Base-by-base conservation (phyloP, 2,113 vertebrate species). In the Oenanthe oenanthe region DNA sequence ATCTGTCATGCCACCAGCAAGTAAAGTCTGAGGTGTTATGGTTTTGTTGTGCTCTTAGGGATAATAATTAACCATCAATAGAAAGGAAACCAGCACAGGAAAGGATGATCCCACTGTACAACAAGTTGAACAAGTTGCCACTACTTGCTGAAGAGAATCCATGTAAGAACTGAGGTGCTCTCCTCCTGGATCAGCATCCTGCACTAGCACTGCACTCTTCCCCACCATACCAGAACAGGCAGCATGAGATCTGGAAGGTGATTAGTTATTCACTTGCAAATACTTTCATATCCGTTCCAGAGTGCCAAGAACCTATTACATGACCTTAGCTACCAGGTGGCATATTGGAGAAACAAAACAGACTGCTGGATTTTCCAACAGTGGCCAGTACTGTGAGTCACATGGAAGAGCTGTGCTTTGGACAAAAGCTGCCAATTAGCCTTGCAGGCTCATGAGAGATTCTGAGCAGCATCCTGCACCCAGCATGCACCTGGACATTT, bases 401-500 rank as follows among this genome's bases (percentile, higher is more conserved):
- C 34, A 51, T 0, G 0, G 34, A 82, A 56, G 58, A 88, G 88
- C 85, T 18, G 45, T 32, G 81, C 63, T 85, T 73, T 0, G 5
- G 72, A 51, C 6, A 21, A 76, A 78, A 88, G 80, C 82, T 94
- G 82, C 63, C 74, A 63, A 54, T 92, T 54, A 85, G 86, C 42
- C 47, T 71, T 71, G 63, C 28, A 48, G 13, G 67, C 65, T 94
- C 85, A 48, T 71, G 81, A 67, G 17, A 43, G 53, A 76, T 92
- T 92, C 82, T 85, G 82, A 74, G 38, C 36, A 76, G 82, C 75
- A 48, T 53, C 66, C 74, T 89, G 88, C 88, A 93, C 78, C 88
- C 93, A 85, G 87, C 78, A 93, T 76, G 42, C 90, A 94, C 78
- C 92, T 96, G 92, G 47, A 31, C 3, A 93, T 94, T 88, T 91